Conservation (phyloP, 2,888 invertebrate genomes). For the Dryomyza anilis region DNA sequence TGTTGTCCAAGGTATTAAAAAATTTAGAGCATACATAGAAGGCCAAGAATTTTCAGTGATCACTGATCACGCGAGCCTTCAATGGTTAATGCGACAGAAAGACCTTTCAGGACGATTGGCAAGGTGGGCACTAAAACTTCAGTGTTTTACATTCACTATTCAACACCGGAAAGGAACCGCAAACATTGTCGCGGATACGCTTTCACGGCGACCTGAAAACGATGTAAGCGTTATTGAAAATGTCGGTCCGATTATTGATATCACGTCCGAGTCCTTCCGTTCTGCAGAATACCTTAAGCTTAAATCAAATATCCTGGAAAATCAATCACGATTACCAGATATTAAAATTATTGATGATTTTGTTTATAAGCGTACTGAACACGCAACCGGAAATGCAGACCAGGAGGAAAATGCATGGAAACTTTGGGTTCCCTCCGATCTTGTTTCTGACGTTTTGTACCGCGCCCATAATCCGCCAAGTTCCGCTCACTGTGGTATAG, state of each 20-base stretch:
- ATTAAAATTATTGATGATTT: background rate
- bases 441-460: background rate
- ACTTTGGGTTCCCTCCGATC: conserved; percentile 1
- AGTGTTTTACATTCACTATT: background rate
- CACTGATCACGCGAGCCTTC: conserved; percentile 16
- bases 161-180: conserved; percentile 9
- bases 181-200: conserved; percentile 11
- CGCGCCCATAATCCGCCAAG: conserved; percentile 13
- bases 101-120: conserved; percentile 16
- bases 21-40: conserved; percentile 9
- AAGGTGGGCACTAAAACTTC: conserved; percentile 15
- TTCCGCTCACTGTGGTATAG: conserved; percentile 17
- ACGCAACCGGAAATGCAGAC: background rate
- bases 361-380: background rate
- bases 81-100: conserved; percentile 11
- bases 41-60: conserved; percentile 14
- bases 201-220: background rate
- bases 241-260: background rate
- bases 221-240: background rate
- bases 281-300: conserved; percentile 8
- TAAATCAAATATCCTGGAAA: background rate
- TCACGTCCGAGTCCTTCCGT: background rate
- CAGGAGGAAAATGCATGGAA: conserved; percentile 6
- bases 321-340: conserved; percentile 1
- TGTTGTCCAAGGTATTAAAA: conserved; percentile 16